Evolutionary conservation across 1,140 invertebrate species (phyloP), one percentile per base, ranked within the genome.

Genomic region (Eumaeus atala): DNA sequence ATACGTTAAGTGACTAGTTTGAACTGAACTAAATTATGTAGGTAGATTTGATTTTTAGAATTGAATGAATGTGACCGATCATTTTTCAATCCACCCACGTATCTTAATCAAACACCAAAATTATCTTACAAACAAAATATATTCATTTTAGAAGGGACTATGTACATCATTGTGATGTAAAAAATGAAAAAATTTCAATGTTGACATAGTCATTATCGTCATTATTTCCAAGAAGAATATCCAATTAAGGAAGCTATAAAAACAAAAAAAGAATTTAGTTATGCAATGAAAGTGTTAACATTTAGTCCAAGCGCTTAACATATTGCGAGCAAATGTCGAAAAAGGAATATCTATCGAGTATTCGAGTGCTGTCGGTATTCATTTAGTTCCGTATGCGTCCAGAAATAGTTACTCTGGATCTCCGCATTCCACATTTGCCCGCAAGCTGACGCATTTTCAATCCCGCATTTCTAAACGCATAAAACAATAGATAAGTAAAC

Each of bases 311-410:
- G 4, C 33, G 8, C 21, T 9, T 51, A 37, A 33, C 33, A 51
- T 51, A 51, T 51, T 51, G 34, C 34, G 35, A 11, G 34, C 12
- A 17, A 51, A 51, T 51, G 18, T 18, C 48, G 38, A 48, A 38
- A 58, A 48, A 58, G 48, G 50, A 34, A 58, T 37, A 58, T 21
- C n/a, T 56, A 17, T 28, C 42, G 34, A 52, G 33, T 52, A 17
- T 59, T 61, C 60, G 57, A 44, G 56, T 59, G n/a, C n/a, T n/a
- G 51, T 55, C 48, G 59, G 61, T 51, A 64, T 70, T 64, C 64
- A 34, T 49, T 54, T 48, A 64, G 70, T 74, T 74, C 72, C 72
- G 67, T 67, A 66, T 75, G 67, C 67, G 59, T 70, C 72, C 72
- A 69, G 61, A 69, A 75, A 75, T 75, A 75, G 72, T 62, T 66